These are phyloP conservation scores for Drosophila pseudoobscura DNA, from an alignment of 1,140 invertebrate species.

Conservation along the genomic window DNA sequence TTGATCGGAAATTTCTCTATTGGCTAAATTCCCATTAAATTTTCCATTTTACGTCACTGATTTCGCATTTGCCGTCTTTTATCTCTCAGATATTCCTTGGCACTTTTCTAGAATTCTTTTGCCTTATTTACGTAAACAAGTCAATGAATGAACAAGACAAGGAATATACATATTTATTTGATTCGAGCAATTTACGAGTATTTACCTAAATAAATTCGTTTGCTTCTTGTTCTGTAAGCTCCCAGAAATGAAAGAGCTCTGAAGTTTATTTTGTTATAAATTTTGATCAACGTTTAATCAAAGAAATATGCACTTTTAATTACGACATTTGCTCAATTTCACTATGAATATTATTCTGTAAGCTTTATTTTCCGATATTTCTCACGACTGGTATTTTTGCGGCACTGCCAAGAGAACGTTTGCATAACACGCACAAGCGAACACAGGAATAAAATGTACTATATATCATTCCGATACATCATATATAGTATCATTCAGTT, in stretches of 20 bases:
- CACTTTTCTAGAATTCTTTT: not conserved
- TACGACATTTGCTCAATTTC: not conserved
- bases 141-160: not conserved
- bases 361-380: constrained; percentile 1
- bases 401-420: constrained; percentile 48
- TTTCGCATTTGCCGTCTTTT: not conserved
- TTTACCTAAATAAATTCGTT: not conserved
- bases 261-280: not conserved
- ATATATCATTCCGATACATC: constrained; percentile 2
- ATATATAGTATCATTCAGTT: constrained; percentile 3
- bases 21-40: too few species aligned
- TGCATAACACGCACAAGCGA: constrained; percentile 75
- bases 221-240: too few species aligned
- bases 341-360: not conserved
- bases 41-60: not conserved
- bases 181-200: not conserved
- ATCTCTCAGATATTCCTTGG: not conserved
- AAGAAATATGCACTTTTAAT: not conserved
- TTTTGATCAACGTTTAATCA: not conserved
- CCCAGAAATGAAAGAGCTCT: too few species aligned
- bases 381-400: constrained; percentile 17
- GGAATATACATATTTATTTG: not conserved
- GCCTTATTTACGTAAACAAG: constrained; percentile 29
- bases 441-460: constrained; percentile 31
- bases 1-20: not conserved